Evolutionary conservation across 2,113 vertebrate species (phyloP).

Genomic region (Bufo gargarizans): DNA sequence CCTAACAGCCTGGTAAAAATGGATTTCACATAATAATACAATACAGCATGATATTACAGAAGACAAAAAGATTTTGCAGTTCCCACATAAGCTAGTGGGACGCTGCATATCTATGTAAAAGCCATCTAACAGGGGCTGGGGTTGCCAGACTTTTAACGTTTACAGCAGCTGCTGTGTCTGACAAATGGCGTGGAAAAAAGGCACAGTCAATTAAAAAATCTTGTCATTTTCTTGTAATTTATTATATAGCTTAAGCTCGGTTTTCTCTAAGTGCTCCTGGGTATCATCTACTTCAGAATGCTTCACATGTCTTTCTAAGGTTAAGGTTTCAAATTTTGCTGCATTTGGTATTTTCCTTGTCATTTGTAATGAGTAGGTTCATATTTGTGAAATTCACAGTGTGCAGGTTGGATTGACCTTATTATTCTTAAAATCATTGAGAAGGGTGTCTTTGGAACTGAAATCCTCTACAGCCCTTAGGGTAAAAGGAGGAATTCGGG

Average conservation of each 20-base stretch:
- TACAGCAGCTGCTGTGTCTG: too few relatives aligned
- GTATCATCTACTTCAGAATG: background rate
- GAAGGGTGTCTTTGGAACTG: background rate
- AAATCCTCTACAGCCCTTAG: background rate
- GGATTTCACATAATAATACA: too few relatives aligned
- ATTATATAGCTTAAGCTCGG: background rate
- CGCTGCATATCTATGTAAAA: too few relatives aligned
- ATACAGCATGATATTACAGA: too few relatives aligned
- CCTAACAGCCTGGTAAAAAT: too few relatives aligned
- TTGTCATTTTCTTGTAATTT: background rate
- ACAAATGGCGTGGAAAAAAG: too few relatives aligned
- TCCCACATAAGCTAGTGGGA: too few relatives aligned
- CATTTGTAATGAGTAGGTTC: background rate
- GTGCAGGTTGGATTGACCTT: background rate
- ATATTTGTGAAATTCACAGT: background rate
- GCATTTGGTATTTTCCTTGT: background rate
- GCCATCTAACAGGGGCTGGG: too few relatives aligned
- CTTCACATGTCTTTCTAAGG: background rate
- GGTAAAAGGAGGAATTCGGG: background rate
- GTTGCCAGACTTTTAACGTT: too few relatives aligned
- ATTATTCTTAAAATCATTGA: conserved; percentile 10
- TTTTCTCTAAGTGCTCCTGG: background rate
- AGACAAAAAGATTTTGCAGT: too few relatives aligned
- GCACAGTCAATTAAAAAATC: too few relatives aligned
- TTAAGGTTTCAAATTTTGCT: background rate